A percentile compares a stretch with the other conserved stretches of the same genome.
phyloP scores from a whole-genome alignment of 2,113 vertebrate species.

The Embiotoca jacksoni region DNA sequence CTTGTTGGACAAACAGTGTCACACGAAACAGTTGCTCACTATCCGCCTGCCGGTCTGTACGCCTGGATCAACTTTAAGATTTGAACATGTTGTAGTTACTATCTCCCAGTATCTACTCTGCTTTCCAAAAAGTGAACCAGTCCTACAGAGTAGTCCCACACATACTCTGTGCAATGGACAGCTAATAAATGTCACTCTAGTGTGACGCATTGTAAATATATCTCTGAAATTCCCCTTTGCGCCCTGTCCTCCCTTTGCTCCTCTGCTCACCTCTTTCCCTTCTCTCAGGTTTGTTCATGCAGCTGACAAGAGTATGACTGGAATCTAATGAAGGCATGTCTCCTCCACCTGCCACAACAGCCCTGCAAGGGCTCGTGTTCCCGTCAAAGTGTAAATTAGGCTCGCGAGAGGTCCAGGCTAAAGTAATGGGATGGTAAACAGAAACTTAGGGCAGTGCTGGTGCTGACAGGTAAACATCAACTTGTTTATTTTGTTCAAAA shows the following conservation, averaged over 20 bases:
- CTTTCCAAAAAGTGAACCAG: neutral
- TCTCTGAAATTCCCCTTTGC: slow-evolving; percentile 3
- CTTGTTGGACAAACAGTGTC: slow-evolving; percentile 61
- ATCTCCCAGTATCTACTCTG: neutral
- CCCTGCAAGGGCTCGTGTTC: slow-evolving; percentile 24
- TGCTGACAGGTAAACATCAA: slow-evolving; percentile 12
- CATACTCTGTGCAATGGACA: neutral
- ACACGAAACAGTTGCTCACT: slow-evolving; percentile 14
- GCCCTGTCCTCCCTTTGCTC: neutral
- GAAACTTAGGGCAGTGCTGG: neutral
- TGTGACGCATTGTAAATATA: slow-evolving; percentile 1
- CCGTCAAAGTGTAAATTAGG: slow-evolving; percentile 39
- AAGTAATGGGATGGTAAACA: slow-evolving; percentile 14
- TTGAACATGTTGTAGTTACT: neutral
- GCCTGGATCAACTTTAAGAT: slow-evolving; percentile 3
- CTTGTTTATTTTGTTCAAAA: slow-evolving; percentile 11
- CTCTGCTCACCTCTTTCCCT: neutral
- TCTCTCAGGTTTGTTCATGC: slow-evolving; percentile 69
- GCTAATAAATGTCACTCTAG: too few species aligned
- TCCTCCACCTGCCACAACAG: slow-evolving; percentile 42
- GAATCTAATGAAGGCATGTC: slow-evolving; percentile 56
- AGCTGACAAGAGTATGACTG: slow-evolving; percentile 48
- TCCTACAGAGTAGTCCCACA: neutral
- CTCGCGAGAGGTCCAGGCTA: slow-evolving; percentile 8
- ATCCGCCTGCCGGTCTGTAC: too few species aligned